A percentile compares a stretch with the other conserved stretches of the same genome.
These are phyloP conservation scores for Enteromius argenteus DNA, from an alignment of 2,797 vertebrate species.

Conservation along the genomic window DNA sequence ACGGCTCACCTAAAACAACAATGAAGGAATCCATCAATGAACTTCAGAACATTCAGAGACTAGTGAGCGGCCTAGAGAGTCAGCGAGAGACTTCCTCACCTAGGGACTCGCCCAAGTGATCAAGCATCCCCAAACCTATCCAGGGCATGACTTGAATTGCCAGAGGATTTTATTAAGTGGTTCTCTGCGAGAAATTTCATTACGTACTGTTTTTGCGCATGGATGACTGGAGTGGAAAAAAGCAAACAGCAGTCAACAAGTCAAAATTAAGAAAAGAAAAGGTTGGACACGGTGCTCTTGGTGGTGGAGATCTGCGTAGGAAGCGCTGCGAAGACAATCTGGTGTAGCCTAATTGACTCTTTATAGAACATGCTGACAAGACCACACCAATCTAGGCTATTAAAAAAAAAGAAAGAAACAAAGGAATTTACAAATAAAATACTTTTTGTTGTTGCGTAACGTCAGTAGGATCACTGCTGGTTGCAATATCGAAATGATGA, in stretches of 20 bases:
- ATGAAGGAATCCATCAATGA: slow-evolving; percentile 95
- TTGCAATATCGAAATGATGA: slow-evolving; percentile 27
- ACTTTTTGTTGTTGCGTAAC: slow-evolving; percentile 19
- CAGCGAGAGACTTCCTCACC: slow-evolving; percentile 87
- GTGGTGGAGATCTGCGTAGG: slow-evolving; percentile 47
- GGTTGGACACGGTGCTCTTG: slow-evolving; percentile 52
- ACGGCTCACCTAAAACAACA: slow-evolving; percentile 86
- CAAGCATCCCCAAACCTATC: slow-evolving; percentile 64
- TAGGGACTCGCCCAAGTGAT: slow-evolving; percentile 87
- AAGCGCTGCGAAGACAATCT: slow-evolving; percentile 63
- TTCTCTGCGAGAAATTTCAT: slow-evolving; percentile 52
- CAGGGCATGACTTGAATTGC: slow-evolving; percentile 79
- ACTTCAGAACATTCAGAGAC: slow-evolving; percentile 98
- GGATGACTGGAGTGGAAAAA: slow-evolving; percentile 51
- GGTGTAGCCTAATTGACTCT: slow-evolving; percentile 33
- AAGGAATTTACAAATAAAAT: slow-evolving; percentile 22
- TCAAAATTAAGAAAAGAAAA: slow-evolving; percentile 38
- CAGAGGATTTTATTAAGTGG: slow-evolving; percentile 68
- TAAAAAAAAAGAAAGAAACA: background rate
- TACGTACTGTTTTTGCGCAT: slow-evolving; percentile 41
- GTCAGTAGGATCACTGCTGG: slow-evolving; percentile 44
- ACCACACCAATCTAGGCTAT: slow-evolving; percentile 34
- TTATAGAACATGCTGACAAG: slow-evolving; percentile 48
- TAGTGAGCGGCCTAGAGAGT: slow-evolving; percentile 95
- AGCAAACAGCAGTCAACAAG: slow-evolving; percentile 35